Evolutionary conservation across 2,113 vertebrate genomes (phyloP), one percentile per base, ranked within the genome.

Genomic region (Pangasianodon hypophthalmus): DNA sequence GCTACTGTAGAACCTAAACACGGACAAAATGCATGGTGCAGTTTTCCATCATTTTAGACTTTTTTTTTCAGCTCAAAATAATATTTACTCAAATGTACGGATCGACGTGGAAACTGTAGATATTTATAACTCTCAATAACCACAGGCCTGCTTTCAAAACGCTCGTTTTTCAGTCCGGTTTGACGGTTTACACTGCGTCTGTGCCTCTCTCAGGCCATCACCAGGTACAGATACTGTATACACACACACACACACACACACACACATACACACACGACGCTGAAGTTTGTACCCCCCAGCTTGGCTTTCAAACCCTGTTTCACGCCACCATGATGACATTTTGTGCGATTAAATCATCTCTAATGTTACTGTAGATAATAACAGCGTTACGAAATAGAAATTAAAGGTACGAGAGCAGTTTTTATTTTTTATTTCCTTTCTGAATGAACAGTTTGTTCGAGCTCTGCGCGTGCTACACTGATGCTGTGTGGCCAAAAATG

Each of bases 11-110:
- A 79, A 48, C 64, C 69, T 2, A 14, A 79, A 46, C 37, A 84
- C 50, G 80, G 89, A 90, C 85, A 88, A 71, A 60, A 90, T 80
- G 85, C 91, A 91, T 92, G 91, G 89, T 87, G 67, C 91, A 75
- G 41, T 54, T 89, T 84, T 80, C 46, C 64, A 83, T 77, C 73
- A 83, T 62, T 73, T 80, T 37, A 69, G 52, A 29, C 50, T 10
- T 32, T 79, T 87, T 84, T 44, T 46, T 58, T 37, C 50, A 44
- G 64, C 37, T 32, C 81, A 73, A n/a, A 82, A 56, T 32, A 82
- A 54, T 88, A 67, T 84, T 84, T 84, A 62, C 82, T 84, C 56
- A 56, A 82, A 82, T 21, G 79, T 82, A 54, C n/a, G 18, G 54
- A 83, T 83, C 54, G 24, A 29, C 56, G 56, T 84, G 56, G 82